These are phyloP conservation scores for Sebastes paucispinis DNA, from an alignment of 2,797 vertebrate genomes.

Conservation along the genomic window DNA sequence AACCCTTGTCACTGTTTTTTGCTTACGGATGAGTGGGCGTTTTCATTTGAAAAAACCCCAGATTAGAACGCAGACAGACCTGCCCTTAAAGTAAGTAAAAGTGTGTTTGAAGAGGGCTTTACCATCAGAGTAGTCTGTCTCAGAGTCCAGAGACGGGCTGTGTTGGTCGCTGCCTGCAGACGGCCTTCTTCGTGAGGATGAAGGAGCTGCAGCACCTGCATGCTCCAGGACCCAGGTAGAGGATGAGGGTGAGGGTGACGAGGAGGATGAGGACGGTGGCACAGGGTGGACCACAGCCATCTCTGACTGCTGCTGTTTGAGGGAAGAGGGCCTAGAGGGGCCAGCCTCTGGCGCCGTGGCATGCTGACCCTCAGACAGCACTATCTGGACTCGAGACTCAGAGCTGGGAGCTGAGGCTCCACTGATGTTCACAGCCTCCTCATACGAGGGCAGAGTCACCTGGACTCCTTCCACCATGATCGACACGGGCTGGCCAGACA, in stretches of 20 bases:
- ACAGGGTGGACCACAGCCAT: constrained; percentile 90
- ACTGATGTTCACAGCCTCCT: constrained; percentile 90
- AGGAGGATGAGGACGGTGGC: constrained; percentile 79
- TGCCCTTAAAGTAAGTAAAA: not conserved
- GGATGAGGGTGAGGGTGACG: constrained; percentile 71
- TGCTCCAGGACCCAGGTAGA: constrained; percentile 81
- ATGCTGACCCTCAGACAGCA: constrained; percentile 88
- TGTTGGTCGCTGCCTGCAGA: constrained; percentile 89
- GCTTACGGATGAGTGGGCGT: not conserved
- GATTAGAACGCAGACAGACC: not conserved
- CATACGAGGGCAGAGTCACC: constrained; percentile 93
- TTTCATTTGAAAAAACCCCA: not conserved
- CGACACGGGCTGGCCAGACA: constrained; percentile 91
- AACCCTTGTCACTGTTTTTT: not conserved
- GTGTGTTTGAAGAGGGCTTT: constrained; percentile 32
- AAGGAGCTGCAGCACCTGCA: constrained; percentile 73
- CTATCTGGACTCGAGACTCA: constrained; percentile 89
- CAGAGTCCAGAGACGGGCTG: constrained; percentile 89
- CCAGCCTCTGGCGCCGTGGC: constrained; percentile 78
- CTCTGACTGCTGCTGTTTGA: constrained; percentile 84
- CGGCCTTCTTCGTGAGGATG: constrained; percentile 81
- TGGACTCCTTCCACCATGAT: constrained; percentile 97
- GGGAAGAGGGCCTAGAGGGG: constrained; percentile 74
- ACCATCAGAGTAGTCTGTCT: constrained; percentile 94
- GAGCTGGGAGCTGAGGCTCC: constrained; percentile 81